Conservation (phyloP, 2,888 invertebrate genomes). For the Tiliacea citrago region DNA sequence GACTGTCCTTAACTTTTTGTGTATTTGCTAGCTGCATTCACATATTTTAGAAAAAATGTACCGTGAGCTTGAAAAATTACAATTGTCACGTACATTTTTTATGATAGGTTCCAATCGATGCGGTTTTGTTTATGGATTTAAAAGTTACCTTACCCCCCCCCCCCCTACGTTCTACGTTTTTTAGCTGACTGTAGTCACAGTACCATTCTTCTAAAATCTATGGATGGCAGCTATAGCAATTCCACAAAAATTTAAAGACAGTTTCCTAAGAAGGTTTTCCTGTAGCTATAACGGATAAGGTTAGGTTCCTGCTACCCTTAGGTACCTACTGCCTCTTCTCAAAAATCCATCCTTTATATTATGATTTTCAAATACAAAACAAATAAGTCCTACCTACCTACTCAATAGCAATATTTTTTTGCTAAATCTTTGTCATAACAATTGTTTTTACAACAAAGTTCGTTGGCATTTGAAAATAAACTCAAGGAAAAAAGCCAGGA, state of each 20-base stretch:
- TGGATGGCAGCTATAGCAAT: background rate
- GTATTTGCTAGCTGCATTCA: background rate
- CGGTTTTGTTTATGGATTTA: background rate
- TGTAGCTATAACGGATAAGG: background rate
- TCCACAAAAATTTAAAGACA: background rate
- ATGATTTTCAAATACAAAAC: background rate
- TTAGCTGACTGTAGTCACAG: background rate
- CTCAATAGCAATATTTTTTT: background rate
- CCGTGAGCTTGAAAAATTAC: background rate
- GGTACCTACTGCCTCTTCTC: background rate
- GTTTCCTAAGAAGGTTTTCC: background rate
- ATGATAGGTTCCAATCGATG: background rate
- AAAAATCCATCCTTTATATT: background rate
- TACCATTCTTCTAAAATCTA: background rate
- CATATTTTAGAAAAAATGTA: too few relatives aligned
- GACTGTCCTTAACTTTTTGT: background rate
- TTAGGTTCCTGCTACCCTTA: too few relatives aligned
- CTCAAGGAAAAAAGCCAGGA: slow-evolving; percentile 25
- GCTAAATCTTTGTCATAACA: background rate
- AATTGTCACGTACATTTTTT: background rate
- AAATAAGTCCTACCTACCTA: background rate
- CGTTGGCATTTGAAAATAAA: slow-evolving; percentile 30
- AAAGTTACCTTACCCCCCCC: too few relatives aligned
- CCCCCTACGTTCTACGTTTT: too few relatives aligned
- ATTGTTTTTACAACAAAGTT: slow-evolving; percentile 25